Base-by-base conservation (phyloP, 1,140 invertebrate genomes). In the Drosophila seguyi region DNA sequence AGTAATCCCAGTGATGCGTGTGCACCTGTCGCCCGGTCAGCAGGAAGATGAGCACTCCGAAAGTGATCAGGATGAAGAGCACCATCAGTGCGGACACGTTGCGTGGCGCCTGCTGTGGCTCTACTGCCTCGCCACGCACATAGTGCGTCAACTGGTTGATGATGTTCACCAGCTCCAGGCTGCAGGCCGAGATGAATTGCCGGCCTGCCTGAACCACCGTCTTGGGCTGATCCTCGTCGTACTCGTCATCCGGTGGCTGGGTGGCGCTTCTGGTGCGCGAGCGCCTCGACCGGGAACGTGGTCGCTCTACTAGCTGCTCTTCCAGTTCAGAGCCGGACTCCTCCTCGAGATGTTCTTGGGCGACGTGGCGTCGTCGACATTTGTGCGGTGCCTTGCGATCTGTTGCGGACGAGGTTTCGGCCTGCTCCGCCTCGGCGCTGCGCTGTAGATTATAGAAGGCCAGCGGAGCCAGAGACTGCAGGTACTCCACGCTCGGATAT, bases 1-100 rank as follows among this genome's bases (percentile, higher is more conserved):
- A 97, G 90, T 96, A 97, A 91, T 97, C 96, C 97, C 97, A 97
- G 85, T 97, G 95, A 91, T 97, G 96, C 66, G 96, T 96, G 41
- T 97, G 94, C 20, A 95, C 95, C 71, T 95, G 94, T 34, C 95
- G 95, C 44, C 94, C 95, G 16, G 91, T 90, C 31, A 97, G 94
- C 63, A 92, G 52, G 62, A 85, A 91, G 45, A 92, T 60, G 13
- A 92, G 56, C 18, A 97, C 91, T 2, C 95, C 95, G 31, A 95
- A 95, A 29, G 97, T 94, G 31, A 97, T 93, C 44, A 97, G 94
- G 44, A 97, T 93, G 44, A 97, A 94, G 80, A 96, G 95, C 47
- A 96, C 95, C 76, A 97, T 92, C 2, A 95, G 95, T 68, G 96
- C 94, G 79, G 96, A 95, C 31, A 96, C 93, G 79, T 97, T 95